Evolutionary conservation across 2,888 invertebrate species (phyloP).

Genomic region (Athalia cordata): DNA sequence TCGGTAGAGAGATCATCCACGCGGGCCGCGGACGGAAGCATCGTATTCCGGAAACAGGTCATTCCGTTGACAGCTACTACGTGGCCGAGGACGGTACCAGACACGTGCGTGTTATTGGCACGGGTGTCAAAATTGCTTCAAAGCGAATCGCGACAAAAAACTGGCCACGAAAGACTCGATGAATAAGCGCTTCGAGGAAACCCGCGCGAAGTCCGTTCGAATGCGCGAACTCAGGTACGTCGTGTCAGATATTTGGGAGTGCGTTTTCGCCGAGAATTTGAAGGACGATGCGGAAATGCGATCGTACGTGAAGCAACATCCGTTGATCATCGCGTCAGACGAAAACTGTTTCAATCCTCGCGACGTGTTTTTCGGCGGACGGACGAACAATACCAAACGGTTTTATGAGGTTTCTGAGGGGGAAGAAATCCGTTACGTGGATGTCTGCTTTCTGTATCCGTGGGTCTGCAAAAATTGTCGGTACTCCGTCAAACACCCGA

Average conservation of each 20-base stretch:
- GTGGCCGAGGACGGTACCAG: constrained; percentile 5
- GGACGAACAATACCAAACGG: neutral
- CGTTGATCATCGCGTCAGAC: neutral
- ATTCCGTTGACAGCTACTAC: constrained; percentile 46
- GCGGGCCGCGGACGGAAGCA: constrained; percentile 38
- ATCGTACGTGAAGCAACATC: neutral
- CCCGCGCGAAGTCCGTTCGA: neutral
- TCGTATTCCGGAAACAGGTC: constrained; percentile 9
- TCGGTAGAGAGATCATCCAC: constrained; percentile 42
- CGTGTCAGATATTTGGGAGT: constrained; percentile 5
- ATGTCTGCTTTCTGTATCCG: constrained; percentile 25
- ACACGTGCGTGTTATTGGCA: constrained; percentile 46
- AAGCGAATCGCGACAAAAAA: neutral
- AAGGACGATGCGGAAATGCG: neutral
- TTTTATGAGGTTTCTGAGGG: neutral
- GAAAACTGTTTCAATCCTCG: constrained; percentile 51
- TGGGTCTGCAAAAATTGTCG: neutral
- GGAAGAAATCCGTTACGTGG: constrained; percentile 7
- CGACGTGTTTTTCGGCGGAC: neutral
- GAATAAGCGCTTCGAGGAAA: neutral
- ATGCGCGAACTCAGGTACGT: neutral
- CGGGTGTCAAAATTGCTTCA: constrained; percentile 41
- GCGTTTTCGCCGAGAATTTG: neutral
- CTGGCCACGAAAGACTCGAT: neutral
- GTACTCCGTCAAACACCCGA: constrained; percentile 19